Evolutionary conservation across 2,888 invertebrate species (phyloP), one percentile per base, ranked within the genome.

Genomic region (Hybos culiciformis): DNA sequence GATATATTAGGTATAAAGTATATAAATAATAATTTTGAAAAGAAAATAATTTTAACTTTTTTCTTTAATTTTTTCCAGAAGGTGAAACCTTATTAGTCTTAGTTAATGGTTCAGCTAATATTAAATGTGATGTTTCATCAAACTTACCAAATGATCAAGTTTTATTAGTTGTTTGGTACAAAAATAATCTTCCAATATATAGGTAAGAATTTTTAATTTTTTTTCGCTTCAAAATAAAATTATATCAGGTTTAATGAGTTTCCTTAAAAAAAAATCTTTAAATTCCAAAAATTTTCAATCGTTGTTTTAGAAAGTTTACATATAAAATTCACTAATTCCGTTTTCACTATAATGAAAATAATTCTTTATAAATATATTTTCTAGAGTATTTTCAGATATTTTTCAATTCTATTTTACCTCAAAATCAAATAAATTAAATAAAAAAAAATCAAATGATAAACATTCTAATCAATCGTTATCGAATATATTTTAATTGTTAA

Each of bases 81-180:
- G 67, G 66, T 43, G 66, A 64, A 54, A 62, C 65, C 42, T 54
- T 64, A 44, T 61, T 62, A 43, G 67, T 67, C 43, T 52, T 88
- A 58, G 77, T 83, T 47, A 80, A 80, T 53, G 83, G 82, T 47
- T 80, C 80, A 54, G 86, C 86, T 42, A 75, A 80, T 55, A 73
- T 91, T 53, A 87, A 88, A 26, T 91, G 91, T 69, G 87, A 90
- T 71, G 81, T 88, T 53, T 77, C 78, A 51, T 77, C 86, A 37
- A 78, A 82, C 41, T 71, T 77, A 51, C 73, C 77, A 34, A 80
- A 84, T 54, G 91, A 90, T 67, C 78, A 80, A 48, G 78, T 86
- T 46, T 74, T 86, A 37, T 75, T 91, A 41, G 86, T 90, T 55
- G 84, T 88, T 41, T 91, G 90, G 90, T 91, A 90, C 66, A 87